Base-by-base conservation (phyloP, 1,140 invertebrate species). In the Asobara japonica region DNA sequence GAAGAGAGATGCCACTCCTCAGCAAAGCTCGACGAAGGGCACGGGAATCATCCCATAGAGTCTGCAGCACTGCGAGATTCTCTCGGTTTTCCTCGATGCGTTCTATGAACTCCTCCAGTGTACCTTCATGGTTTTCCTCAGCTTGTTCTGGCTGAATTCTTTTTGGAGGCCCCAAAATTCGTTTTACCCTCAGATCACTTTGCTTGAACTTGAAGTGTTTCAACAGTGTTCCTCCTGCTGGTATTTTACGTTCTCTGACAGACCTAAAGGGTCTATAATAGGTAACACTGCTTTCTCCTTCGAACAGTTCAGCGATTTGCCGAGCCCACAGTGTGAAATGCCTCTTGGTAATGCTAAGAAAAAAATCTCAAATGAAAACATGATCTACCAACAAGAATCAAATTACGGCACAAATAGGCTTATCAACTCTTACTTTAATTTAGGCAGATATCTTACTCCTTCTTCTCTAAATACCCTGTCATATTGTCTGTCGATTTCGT, bases 251-350 rank as follows among this genome's bases (percentile, higher is more conserved):
- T 20, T n/a, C 20, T 5, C 20, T 51, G 7, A 51, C 45, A 2
- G 45, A 51, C 10, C 45, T 51, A n/a, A 51, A 51, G 10, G 45
- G 45, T 51, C 45, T 51, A 20, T 51, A 51, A 51, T 51, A 51
- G 4, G 20, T 18, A n/a, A 51, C 16, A 20, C 45, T 51, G 4
- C 16, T 51, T 51, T 51, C 45, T 51, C 45, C 45, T 25, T 20
- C 16, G 45, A 51, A 51, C 3, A 51, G 16, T 3, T 51, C 20
- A 5, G 4, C 45, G 20, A 51, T 20, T 51, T 51, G 16, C 16
- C 22, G 36, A 51, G 45, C 45, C 45, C 45, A 51, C 20, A 3
- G 16, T 20, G 45, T 25, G 18, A 51, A 25, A 18, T 51, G 45
- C 10, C 16, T 25, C 20, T 18, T 51, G 8, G 45, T 51, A n/a